phyloP scores from a whole-genome alignment of 2,113 vertebrate genomes.

The Steatornis caripensis region DNA sequence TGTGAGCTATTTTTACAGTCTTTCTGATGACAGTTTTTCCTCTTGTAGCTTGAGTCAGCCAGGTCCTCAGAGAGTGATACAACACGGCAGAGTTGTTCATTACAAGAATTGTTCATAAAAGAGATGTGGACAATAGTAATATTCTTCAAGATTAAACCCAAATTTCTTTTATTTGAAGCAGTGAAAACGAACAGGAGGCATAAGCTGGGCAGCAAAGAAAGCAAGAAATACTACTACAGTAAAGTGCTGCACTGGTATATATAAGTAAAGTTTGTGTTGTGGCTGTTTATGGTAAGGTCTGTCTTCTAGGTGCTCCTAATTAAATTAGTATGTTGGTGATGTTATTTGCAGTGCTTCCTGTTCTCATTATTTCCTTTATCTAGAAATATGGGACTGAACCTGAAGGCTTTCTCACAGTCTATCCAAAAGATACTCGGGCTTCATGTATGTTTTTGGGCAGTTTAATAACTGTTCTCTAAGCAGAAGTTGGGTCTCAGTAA shows the following conservation, averaged over 20 bases:
- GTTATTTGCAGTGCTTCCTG: background rate
- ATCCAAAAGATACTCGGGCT: background rate
- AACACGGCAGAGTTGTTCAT: background rate
- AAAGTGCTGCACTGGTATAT: background rate
- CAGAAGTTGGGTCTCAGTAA: background rate
- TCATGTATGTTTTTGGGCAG: background rate
- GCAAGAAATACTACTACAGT: background rate
- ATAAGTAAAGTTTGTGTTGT: background rate
- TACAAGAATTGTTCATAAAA: background rate
- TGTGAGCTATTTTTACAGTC: background rate
- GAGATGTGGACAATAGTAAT: background rate
- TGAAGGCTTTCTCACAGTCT: background rate
- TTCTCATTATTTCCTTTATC: background rate
- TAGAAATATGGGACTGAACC: accelerated
- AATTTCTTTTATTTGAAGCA: background rate
- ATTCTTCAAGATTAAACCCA: background rate
- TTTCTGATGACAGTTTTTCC: background rate
- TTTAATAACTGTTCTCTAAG: background rate
- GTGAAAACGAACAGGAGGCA: background rate
- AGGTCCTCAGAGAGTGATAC: background rate
- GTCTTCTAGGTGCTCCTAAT: background rate
- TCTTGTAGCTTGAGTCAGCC: background rate
- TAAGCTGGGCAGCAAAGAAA: background rate
- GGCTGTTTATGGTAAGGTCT: background rate
- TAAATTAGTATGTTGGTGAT: background rate